These are phyloP conservation scores for Sebastes goodei DNA, from an alignment of 2,797 vertebrate species.

Conservation along the genomic window DNA sequence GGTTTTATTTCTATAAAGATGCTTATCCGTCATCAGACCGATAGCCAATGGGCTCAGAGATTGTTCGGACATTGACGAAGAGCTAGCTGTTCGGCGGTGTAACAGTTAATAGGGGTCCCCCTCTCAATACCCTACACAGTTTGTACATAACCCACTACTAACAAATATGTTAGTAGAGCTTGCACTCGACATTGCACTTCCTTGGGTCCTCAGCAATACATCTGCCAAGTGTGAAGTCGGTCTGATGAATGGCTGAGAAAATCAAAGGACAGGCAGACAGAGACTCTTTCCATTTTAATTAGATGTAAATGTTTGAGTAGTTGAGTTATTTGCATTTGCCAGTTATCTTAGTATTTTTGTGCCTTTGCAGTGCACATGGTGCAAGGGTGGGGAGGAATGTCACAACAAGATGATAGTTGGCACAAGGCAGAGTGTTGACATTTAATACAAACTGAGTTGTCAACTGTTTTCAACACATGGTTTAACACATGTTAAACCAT, in stretches of 20 bases:
- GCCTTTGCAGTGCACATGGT: not conserved
- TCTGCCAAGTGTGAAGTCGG: not conserved
- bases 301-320: not conserved
- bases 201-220: too few relatives aligned
- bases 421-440: not conserved
- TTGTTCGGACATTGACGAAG: not conserved
- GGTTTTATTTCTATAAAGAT: too few relatives aligned
- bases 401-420: not conserved
- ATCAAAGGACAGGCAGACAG: not conserved
- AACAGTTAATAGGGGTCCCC: not conserved
- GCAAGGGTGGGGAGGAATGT: not conserved
- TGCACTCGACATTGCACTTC: too few relatives aligned
- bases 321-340: not conserved
- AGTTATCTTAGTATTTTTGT: not conserved
- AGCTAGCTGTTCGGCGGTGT: not conserved
- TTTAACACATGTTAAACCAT: too few relatives aligned
- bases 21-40: too few relatives aligned
- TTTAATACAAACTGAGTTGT: not conserved
- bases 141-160: not conserved
- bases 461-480: not conserved
- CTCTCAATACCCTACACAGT: not conserved
- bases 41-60: not conserved
- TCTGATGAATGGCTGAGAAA: too few relatives aligned
- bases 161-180: not conserved
- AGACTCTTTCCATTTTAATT: not conserved